A percentile compares a stretch with the other conserved stretches of the same genome.
These are phyloP conservation scores for Cyprinodon variegatus DNA, from an alignment of 2,113 vertebrate species.

Conservation along the genomic window DNA sequence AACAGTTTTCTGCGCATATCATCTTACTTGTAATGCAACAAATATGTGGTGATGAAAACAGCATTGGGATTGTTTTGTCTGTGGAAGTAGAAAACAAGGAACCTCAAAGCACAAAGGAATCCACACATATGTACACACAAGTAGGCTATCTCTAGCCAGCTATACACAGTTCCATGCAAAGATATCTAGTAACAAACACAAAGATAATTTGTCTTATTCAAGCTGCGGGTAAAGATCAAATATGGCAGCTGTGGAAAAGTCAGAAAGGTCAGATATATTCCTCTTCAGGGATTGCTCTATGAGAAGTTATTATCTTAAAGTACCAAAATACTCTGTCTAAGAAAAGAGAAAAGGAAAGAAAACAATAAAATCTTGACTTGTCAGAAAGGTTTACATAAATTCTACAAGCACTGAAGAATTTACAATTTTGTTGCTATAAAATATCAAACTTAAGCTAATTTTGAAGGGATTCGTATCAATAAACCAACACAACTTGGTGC, in stretches of 20 bases:
- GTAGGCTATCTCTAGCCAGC: constrained; percentile 13
- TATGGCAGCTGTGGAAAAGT: constrained; percentile 56
- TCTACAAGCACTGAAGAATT: neutral
- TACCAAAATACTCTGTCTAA: neutral
- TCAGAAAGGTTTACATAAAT: neutral
- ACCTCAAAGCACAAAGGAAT: constrained; percentile 34
- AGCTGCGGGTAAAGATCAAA: constrained; percentile 32
- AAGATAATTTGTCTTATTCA: constrained; percentile 45
- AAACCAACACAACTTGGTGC: neutral
- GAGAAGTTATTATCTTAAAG: constrained; percentile 37
- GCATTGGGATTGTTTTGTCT: constrained; percentile 55
- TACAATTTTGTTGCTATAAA: neutral
- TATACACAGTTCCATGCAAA: constrained; percentile 40
- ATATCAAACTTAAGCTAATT: neutral
- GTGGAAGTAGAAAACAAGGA: constrained; percentile 47
- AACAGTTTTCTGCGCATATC: constrained; percentile 46
- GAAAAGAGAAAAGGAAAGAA: neutral
- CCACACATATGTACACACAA: constrained; percentile 32
- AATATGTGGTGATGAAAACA: constrained; percentile 58
- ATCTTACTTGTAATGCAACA: constrained; percentile 61
- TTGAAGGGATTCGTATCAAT: neutral
- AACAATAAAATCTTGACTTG: neutral
- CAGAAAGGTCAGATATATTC: constrained; percentile 42
- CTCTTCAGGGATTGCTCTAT: constrained; percentile 24
- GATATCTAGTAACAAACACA: constrained; percentile 47